These are phyloP conservation scores for Rotaria sp. DNA, from an alignment of 2,888 invertebrate genomes.

Conservation along the genomic window DNA sequence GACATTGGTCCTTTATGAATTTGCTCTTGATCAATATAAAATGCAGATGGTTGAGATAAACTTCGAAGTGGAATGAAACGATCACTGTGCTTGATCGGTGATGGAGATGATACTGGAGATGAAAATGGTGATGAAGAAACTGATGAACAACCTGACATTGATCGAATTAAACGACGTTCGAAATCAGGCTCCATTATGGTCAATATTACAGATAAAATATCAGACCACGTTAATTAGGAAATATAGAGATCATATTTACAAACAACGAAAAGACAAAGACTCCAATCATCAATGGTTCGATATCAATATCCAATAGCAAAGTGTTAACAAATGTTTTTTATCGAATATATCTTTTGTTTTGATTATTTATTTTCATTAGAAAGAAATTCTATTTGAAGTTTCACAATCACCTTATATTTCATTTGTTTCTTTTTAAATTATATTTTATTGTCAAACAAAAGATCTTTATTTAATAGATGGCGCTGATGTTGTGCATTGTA, in stretches of 20 bases:
- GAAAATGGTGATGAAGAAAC: background rate
- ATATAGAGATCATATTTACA: background rate
- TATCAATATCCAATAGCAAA: background rate
- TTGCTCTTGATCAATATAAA: conserved; percentile 17
- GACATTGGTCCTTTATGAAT: conserved; percentile 20
- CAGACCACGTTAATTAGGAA: background rate
- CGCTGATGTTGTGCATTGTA: background rate
- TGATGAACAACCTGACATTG: conserved; percentile 13
- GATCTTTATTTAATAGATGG: background rate
- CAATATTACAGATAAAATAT: background rate
- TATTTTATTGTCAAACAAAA: background rate
- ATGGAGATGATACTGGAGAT: background rate
- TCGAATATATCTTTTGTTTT: background rate
- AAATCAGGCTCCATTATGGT: background rate
- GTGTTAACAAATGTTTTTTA: background rate
- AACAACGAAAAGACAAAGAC: background rate
- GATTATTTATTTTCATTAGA: too few relatives aligned
- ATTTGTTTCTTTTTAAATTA: background rate
- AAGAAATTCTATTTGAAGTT: background rate
- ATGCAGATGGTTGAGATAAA: conserved; percentile 1
- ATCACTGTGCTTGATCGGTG: conserved; percentile 16
- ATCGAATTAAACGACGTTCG: conserved; percentile 14
- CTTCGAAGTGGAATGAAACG: conserved; percentile 27
- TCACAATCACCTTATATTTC: background rate
- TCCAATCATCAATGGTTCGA: background rate